Evolutionary conservation across 2,113 vertebrate species (phyloP).

Genomic region (Epinephelus lanceolatus): DNA sequence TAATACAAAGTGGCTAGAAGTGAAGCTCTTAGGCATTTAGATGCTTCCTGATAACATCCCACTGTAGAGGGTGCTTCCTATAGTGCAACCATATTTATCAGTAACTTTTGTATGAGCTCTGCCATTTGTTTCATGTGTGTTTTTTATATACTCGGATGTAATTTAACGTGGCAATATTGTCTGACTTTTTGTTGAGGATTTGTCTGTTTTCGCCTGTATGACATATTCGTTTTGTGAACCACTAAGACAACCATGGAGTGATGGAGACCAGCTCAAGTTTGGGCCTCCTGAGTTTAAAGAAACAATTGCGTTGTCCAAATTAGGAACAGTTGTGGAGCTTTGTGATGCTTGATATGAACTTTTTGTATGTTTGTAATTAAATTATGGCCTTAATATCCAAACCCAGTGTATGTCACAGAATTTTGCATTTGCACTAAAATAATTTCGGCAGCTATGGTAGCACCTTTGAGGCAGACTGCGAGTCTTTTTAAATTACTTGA

Average conservation of each 20-base stretch:
- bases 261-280: constrained; percentile 23
- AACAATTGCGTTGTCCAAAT: background rate
- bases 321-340: constrained; percentile 3
- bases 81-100: background rate
- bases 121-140: background rate
- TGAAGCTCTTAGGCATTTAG: constrained; percentile 15
- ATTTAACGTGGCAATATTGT: constrained; percentile 29
- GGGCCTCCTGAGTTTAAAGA: background rate
- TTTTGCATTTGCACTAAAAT: constrained; percentile 65
- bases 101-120: background rate
- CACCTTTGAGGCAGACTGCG: constrained; percentile 8
- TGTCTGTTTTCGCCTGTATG: constrained; percentile 15
- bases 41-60: constrained; percentile 17
- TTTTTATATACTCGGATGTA: background rate
- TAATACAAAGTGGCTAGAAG: background rate
- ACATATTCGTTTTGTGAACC: background rate
- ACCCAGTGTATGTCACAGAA: constrained; percentile 13
- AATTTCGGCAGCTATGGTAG: constrained; percentile 66
- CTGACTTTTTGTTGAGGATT: background rate
- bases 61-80: constrained; percentile 24
- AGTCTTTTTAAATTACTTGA: background rate
- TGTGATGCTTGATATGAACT: background rate
- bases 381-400: constrained; percentile 68
- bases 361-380: constrained; percentile 9
- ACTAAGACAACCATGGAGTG: background rate